Evolutionary conservation across 1,140 invertebrate species (phyloP).

Genomic region (Drosophila chauvacae): DNA sequence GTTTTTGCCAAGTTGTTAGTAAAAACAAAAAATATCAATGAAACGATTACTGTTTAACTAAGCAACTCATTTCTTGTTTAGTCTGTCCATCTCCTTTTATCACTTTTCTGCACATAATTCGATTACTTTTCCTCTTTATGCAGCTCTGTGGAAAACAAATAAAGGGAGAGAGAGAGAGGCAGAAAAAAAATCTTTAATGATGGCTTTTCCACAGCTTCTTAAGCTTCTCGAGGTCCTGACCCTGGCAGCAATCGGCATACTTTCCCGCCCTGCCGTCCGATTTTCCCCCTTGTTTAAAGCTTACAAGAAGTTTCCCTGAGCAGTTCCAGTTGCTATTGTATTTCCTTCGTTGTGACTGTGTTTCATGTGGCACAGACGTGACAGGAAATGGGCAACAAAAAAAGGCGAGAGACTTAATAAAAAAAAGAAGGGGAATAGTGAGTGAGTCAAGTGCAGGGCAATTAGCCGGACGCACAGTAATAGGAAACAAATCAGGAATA

Average conservation of each 20-base stretch:
- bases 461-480: neutral
- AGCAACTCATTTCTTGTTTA: neutral
- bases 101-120: constrained; percentile 22
- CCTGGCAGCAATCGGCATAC: constrained; percentile 17
- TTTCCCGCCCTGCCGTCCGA: neutral
- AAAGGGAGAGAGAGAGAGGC: neutral
- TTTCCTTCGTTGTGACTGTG: neutral
- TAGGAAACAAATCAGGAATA: constrained; percentile 9
- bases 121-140: constrained; percentile 6
- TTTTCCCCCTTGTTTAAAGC: neutral
- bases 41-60: neutral
- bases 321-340: constrained; percentile 18
- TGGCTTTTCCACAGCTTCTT: constrained; percentile 1
- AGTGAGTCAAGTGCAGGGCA: constrained; percentile 31
- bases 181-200: neutral
- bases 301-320: constrained; percentile 8
- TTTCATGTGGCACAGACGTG: constrained; percentile 36
- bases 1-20: neutral
- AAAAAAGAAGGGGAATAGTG: neutral
- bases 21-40: neutral
- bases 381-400: constrained; percentile 45
- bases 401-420: neutral
- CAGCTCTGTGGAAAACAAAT: constrained; percentile 2
- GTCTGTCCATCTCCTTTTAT: neutral
- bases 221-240: constrained; percentile 16